phyloP scores from a whole-genome alignment of 2,888 invertebrate species.

The Carcina quercana region DNA sequence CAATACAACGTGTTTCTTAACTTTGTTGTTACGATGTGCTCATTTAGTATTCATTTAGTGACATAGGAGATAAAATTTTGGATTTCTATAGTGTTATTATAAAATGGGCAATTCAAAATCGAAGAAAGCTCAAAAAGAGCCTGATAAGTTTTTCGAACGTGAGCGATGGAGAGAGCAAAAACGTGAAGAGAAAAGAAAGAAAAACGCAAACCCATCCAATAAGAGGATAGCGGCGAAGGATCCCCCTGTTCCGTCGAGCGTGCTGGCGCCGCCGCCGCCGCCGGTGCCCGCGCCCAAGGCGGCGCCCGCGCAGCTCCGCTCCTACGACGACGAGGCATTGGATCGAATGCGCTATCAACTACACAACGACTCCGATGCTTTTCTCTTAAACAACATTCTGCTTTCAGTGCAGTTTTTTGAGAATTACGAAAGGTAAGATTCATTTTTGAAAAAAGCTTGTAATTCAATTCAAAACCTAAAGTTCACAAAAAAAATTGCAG shows the following conservation, averaged over 20 bases:
- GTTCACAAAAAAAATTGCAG: too few relatives aligned
- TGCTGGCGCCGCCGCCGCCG: slow-evolving; percentile 26
- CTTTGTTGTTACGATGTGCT: too few relatives aligned
- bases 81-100: too few relatives aligned
- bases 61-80: too few relatives aligned
- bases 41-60: too few relatives aligned
- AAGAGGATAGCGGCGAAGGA: slow-evolving; percentile 41
- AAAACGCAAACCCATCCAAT: slow-evolving; percentile 31
- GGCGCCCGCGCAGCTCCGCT: slow-evolving; percentile 33
- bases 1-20: too few relatives aligned
- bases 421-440: slow-evolving; percentile 84
- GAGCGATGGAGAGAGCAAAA: slow-evolving; percentile 53
- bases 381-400: slow-evolving; percentile 84
- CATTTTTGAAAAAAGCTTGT: too few relatives aligned
- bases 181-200: slow-evolving; percentile 43
- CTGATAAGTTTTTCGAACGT: slow-evolving; percentile 56
- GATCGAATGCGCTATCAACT: slow-evolving; percentile 75
- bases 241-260: slow-evolving; percentile 25
- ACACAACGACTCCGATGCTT: slow-evolving; percentile 76
- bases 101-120: slow-evolving; percentile 65
- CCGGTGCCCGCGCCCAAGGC: slow-evolving; percentile 23
- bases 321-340: slow-evolving; percentile 71
- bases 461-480: too few relatives aligned
- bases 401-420: slow-evolving; percentile 86
- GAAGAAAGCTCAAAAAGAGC: slow-evolving; percentile 51